Evolutionary conservation across 2,797 vertebrate species (phyloP).

Genomic region (Poeciliopsis presidionis): DNA sequence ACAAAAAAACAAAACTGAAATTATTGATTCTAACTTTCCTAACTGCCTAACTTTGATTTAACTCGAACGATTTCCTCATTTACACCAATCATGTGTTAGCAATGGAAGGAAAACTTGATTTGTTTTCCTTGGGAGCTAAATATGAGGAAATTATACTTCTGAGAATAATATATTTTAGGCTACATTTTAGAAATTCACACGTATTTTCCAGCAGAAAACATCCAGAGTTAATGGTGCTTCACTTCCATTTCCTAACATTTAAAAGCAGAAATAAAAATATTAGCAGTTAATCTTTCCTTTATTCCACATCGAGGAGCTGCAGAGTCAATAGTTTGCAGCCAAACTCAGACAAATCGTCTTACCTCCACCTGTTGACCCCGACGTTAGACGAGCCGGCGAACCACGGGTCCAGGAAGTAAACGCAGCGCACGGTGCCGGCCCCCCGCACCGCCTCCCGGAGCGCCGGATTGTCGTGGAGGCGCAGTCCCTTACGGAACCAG

Average conservation of each 20-base stretch:
- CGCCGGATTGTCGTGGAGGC: slow-evolving; percentile 83
- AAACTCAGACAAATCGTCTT: slow-evolving; percentile 6
- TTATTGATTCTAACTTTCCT: not conserved
- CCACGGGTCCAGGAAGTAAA: slow-evolving; percentile 86
- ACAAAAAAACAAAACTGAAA: not conserved
- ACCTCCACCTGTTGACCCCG: slow-evolving; percentile 85
- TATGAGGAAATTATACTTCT: not conserved
- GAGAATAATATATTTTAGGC: not conserved
- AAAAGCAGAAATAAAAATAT: not conserved
- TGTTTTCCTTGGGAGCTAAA: not conserved
- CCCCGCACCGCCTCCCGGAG: slow-evolving; percentile 78
- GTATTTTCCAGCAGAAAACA: not conserved
- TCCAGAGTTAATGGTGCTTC: not conserved
- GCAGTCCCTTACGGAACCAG: slow-evolving; percentile 85
- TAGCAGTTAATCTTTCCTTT: not conserved
- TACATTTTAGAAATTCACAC: not conserved
- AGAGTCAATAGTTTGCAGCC: not conserved
- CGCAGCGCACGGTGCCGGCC: slow-evolving; percentile 79
- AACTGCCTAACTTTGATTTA: not conserved
- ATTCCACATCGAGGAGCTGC: not conserved
- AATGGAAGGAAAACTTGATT: not conserved
- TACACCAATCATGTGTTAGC: not conserved
- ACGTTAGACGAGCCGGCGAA: slow-evolving; percentile 85
- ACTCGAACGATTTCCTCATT: not conserved
- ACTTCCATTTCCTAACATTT: not conserved